These are phyloP conservation scores for Lasioglossum calceatum DNA, from an alignment of 2,888 invertebrate genomes.

Conservation along the genomic window DNA sequence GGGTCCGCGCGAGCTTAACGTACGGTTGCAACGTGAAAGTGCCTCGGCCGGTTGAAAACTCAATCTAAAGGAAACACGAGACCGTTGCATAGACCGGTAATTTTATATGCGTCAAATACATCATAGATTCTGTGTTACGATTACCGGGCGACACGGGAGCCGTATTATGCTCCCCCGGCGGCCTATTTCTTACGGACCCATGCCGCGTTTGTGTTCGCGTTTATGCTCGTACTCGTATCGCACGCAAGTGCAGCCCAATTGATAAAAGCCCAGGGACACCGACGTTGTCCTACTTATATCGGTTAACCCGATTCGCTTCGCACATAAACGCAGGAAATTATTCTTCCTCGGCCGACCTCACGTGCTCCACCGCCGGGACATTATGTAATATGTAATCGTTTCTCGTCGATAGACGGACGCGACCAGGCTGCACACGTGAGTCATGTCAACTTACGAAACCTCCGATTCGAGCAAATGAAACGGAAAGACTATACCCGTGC, in stretches of 20 bases:
- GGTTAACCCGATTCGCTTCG: slow-evolving; percentile 60
- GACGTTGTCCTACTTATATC: slow-evolving; percentile 36
- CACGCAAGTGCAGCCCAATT: slow-evolving; percentile 63
- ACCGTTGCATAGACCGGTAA: slow-evolving; percentile 51
- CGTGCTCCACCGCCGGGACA: slow-evolving; percentile 6
- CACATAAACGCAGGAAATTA: slow-evolving; percentile 45
- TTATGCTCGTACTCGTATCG: slow-evolving; percentile 21
- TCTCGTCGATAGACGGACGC: slow-evolving; percentile 22
- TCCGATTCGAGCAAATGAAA: neutral
- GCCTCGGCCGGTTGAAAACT: slow-evolving; percentile 52
- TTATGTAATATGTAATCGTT: slow-evolving; percentile 44
- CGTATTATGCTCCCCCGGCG: slow-evolving; percentile 44
- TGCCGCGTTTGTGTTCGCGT: slow-evolving; percentile 18
- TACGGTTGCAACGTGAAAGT: slow-evolving; percentile 49
- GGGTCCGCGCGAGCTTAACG: slow-evolving; percentile 47
- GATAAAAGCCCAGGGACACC: slow-evolving; percentile 64
- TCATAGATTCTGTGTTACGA: slow-evolving; percentile 50
- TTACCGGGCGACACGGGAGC: slow-evolving; percentile 53
- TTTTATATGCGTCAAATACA: slow-evolving; percentile 58
- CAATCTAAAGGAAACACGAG: slow-evolving; percentile 60
- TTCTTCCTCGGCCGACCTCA: slow-evolving; percentile 25
- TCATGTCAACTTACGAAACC: slow-evolving; percentile 23
- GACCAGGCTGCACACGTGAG: slow-evolving; percentile 26
- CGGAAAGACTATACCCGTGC: neutral
- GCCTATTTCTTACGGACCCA: slow-evolving; percentile 52